phyloP scores from a whole-genome alignment of 2,113 vertebrate genomes.

The Bujurquina vittata region DNA sequence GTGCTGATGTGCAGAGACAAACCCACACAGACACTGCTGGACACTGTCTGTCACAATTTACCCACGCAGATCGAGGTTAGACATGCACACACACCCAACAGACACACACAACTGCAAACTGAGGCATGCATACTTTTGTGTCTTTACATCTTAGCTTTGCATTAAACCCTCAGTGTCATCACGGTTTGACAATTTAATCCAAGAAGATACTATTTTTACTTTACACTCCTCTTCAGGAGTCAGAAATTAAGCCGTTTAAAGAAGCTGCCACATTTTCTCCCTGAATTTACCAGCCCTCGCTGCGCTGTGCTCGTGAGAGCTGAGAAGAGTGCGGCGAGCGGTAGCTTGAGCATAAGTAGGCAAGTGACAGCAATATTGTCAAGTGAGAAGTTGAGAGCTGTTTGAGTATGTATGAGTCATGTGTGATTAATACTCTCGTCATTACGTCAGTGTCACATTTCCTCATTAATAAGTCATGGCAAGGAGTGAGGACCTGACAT shows the following conservation, averaged over 20 bases:
- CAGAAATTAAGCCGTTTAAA: constrained; percentile 7
- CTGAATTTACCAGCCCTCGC: background rate
- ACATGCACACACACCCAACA: background rate
- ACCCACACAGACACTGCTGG: constrained; percentile 92
- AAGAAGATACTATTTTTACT: background rate
- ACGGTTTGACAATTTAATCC: background rate
- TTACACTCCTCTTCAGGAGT: background rate
- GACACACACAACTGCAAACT: background rate
- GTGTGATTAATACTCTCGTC: constrained; percentile 57
- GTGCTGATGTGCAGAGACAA: constrained; percentile 98
- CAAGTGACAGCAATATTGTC: constrained; percentile 20
- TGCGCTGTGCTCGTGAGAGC: background rate
- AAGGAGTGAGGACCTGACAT: constrained; percentile 30
- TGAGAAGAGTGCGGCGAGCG: background rate
- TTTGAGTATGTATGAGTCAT: constrained; percentile 54
- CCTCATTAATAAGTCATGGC: constrained; percentile 55
- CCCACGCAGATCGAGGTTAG: constrained; percentile 88
- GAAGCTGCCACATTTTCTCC: background rate
- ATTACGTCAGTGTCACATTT: constrained; percentile 44
- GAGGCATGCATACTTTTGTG: background rate
- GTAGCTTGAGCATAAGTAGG: constrained; percentile 15
- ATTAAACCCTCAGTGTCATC: background rate
- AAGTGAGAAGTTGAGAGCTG: constrained; percentile 48
- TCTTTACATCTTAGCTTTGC: background rate
- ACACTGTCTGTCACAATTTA: constrained; percentile 91